phyloP scores from a whole-genome alignment of 2,888 invertebrate species.

The Drosophila anceps region DNA sequence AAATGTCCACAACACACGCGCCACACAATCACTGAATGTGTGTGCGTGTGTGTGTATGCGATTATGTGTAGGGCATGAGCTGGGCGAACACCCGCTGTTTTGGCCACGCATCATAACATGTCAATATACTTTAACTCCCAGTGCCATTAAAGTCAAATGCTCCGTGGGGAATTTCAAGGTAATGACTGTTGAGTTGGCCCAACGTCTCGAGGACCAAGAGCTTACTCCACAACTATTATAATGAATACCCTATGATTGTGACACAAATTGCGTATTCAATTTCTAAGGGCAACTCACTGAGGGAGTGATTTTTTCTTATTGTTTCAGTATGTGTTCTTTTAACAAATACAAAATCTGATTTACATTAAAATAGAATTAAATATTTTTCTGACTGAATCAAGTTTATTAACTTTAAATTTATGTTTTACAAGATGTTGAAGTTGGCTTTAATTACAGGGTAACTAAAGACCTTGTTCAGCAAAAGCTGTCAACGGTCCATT shows the following conservation, averaged over 20 bases:
- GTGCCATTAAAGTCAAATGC: constrained; percentile 80
- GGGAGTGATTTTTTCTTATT: too few relatives aligned
- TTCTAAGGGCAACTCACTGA: neutral
- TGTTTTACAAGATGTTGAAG: too few relatives aligned
- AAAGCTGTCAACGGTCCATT: constrained; percentile 12
- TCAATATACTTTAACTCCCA: constrained; percentile 73
- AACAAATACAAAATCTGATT: too few relatives aligned
- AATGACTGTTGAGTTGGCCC: constrained; percentile 43
- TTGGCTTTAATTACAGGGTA: constrained; percentile 18
- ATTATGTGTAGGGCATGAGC: constrained; percentile 7
- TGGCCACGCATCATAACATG: constrained; percentile 82
- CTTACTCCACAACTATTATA: constrained; percentile 15
- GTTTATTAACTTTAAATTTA: too few relatives aligned
- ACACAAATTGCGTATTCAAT: neutral
- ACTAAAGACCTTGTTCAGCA: neutral
- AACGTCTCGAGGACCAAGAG: constrained; percentile 9
- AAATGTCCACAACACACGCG: constrained; percentile 51
- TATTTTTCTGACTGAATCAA: too few relatives aligned
- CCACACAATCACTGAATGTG: constrained; percentile 37
- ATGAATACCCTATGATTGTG: constrained; percentile 39
- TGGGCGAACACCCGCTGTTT: constrained; percentile 49
- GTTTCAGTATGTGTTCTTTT: too few relatives aligned
- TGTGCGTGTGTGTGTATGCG: constrained; percentile 14
- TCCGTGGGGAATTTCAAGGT: constrained; percentile 71
- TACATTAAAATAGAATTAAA: neutral